Conservation (phyloP, 2,113 vertebrate species). For the Nerophis lumbriciformis region DNA sequence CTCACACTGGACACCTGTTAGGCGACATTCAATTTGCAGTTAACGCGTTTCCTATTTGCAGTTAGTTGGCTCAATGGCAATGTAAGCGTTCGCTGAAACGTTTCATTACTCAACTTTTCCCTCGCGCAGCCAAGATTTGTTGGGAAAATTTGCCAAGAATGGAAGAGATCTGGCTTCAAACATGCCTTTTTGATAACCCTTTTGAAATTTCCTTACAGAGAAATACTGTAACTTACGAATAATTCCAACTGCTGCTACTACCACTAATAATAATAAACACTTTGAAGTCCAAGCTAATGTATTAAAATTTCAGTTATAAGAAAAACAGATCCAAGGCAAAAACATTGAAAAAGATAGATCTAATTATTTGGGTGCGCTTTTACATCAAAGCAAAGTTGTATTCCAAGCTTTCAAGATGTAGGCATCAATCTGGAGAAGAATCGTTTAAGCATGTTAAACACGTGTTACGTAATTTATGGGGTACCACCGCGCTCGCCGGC, state of each 20-base stretch:
- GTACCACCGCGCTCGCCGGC: neutral
- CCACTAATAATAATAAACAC: no score
- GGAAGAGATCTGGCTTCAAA: neutral
- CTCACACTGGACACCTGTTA: conserved; percentile 27
- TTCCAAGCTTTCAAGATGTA: no score
- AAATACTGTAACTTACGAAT: no score
- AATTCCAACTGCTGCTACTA: no score
- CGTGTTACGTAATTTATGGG: neutral
- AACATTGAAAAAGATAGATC: no score
- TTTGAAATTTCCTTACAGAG: no score
- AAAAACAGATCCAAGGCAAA: no score
- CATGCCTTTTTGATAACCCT: no score
- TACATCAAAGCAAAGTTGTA: no score
- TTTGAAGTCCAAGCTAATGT: no score
- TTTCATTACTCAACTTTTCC: conserved; percentile 39
- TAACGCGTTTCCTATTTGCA: conserved; percentile 58
- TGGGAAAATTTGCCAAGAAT: neutral
- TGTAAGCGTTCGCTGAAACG: conserved; percentile 22
- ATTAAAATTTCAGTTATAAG: no score
- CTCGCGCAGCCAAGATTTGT: conserved; percentile 7
- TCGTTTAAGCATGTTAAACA: neutral
- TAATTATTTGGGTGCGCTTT: no score
- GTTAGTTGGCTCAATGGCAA: conserved; percentile 52
- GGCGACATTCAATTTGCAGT: conserved; percentile 63
- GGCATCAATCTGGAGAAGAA: neutral